Conservation (phyloP, 2,888 invertebrate genomes). For the Heteromurus nitidus region DNA sequence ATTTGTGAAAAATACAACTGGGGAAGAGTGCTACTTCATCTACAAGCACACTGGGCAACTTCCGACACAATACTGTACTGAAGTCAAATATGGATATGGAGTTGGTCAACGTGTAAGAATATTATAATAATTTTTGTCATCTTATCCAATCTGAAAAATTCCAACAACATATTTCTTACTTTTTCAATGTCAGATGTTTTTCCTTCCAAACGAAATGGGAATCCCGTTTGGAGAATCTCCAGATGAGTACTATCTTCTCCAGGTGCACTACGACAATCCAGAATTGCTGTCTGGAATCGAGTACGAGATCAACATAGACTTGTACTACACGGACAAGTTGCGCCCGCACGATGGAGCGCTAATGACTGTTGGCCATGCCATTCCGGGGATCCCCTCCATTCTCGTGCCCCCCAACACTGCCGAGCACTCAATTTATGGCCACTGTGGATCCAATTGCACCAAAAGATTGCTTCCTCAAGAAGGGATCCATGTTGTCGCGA, state of each 20-base stretch:
- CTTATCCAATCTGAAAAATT: neutral
- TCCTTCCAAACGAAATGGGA: slow-evolving; percentile 32
- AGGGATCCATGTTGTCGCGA: slow-evolving; percentile 42
- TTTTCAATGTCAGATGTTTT: neutral
- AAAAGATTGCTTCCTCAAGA: slow-evolving; percentile 32
- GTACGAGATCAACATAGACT: neutral
- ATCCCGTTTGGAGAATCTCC: neutral
- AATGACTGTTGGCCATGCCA: slow-evolving; percentile 22
- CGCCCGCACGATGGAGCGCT: slow-evolving; percentile 31
- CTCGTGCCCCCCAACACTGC: slow-evolving; percentile 48
- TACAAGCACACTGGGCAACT: neutral
- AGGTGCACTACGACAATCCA: slow-evolving; percentile 48
- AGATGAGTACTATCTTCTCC: slow-evolving; percentile 39
- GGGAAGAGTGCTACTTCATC: slow-evolving; percentile 13
- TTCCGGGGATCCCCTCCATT: slow-evolving; percentile 31
- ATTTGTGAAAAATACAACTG: neutral
- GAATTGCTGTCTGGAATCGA: neutral
- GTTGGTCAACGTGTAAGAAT: neutral
- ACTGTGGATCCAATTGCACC: slow-evolving; percentile 51
- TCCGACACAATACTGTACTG: slow-evolving; percentile 39
- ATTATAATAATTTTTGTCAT: neutral
- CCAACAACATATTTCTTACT: neutral
- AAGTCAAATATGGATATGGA: slow-evolving; percentile 6
- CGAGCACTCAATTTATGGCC: slow-evolving; percentile 34
- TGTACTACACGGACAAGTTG: neutral